Evolutionary conservation across 2,888 invertebrate genomes (phyloP).

Genomic region (Troides aeacus): DNA sequence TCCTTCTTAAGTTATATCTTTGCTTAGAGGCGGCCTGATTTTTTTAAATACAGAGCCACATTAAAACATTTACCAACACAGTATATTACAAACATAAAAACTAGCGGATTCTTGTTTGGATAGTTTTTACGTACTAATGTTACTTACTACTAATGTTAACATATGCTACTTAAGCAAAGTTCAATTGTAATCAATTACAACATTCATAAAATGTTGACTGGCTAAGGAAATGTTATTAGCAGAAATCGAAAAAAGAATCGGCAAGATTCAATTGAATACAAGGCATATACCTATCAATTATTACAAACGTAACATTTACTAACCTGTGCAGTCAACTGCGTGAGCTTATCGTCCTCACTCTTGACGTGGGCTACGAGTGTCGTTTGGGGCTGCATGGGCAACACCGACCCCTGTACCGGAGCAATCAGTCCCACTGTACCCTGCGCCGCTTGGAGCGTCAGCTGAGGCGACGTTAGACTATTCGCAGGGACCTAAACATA

Average conservation of each 20-base stretch:
- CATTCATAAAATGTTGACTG: not conserved
- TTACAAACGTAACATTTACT: not conserved
- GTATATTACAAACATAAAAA: no score
- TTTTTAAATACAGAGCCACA: no score
- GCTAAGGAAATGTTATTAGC: not conserved
- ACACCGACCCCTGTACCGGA: conserved; percentile 54
- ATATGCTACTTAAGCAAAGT: not conserved
- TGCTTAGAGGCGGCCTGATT: no score
- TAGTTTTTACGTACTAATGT: no score
- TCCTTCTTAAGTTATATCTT: no score
- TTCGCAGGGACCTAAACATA: conserved; percentile 31
- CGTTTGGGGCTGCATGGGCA: conserved; percentile 49
- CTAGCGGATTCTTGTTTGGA: no score
- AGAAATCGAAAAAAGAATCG: not conserved
- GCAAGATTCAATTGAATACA: not conserved
- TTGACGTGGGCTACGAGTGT: conserved; percentile 56
- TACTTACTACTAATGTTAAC: not conserved
- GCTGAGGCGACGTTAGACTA: conserved; percentile 53
- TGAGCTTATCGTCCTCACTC: conserved; percentile 57
- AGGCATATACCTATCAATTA: not conserved
- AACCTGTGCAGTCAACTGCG: conserved; percentile 40
- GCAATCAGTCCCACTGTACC: conserved; percentile 58
- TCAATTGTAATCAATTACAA: not conserved
- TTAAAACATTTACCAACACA: no score
- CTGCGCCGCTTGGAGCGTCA: conserved; percentile 55